These are phyloP conservation scores for Pyrgilauda ruficollis DNA, from an alignment of 2,113 vertebrate genomes.

Conservation along the genomic window DNA sequence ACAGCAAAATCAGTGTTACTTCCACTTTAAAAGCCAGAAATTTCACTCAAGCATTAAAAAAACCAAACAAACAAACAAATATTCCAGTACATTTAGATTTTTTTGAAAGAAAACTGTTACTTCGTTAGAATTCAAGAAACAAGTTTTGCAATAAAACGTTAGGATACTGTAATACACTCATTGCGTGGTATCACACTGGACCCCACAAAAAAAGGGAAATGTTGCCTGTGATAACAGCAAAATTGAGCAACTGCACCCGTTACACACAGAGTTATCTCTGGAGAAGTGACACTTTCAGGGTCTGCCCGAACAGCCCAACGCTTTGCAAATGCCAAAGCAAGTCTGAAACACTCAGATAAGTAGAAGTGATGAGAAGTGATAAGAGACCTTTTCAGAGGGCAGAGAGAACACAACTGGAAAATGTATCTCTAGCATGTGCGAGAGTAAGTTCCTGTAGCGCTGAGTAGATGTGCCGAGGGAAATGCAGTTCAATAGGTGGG, in stretches of 20 bases:
- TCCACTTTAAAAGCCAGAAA: background rate
- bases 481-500: background rate
- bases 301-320: background rate
- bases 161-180: background rate
- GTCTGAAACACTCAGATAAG: background rate
- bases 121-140: background rate
- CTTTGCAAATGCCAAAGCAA: background rate
- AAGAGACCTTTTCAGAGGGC: background rate
- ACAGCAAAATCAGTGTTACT: background rate
- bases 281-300: background rate
- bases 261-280: background rate
- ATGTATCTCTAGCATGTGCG: background rate
- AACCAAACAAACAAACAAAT: background rate
- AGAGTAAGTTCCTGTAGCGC: background rate
- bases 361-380: background rate
- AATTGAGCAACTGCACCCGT: background rate
- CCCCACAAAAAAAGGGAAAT: background rate
- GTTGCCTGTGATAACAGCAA: background rate
- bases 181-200: background rate
- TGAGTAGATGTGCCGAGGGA: background rate
- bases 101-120: background rate
- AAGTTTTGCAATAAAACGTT: background rate
- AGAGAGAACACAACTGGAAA: background rate
- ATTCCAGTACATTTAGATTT: background rate
- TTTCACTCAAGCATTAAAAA: background rate